A percentile compares a stretch with the other conserved stretches of the same genome.
phyloP scores from a whole-genome alignment of 2,888 invertebrate genomes.

The Pristionchus exspectatus region DNA sequence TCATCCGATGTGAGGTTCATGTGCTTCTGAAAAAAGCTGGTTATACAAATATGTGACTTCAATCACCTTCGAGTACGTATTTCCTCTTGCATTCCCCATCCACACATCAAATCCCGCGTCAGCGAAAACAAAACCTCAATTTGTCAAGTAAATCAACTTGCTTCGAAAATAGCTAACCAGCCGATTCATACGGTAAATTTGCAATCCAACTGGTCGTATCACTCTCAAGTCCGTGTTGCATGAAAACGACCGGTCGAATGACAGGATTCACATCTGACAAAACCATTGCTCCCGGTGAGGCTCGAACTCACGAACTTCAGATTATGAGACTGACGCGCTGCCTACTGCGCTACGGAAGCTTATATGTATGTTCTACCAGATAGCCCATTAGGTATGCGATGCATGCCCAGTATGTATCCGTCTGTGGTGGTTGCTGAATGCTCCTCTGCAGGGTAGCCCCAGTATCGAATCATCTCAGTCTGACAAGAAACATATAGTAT shows the following conservation, averaged over 20 bases:
- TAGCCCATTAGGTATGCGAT: conserved; percentile 19
- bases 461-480: conserved; percentile 20
- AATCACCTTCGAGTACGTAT: conserved; percentile 84
- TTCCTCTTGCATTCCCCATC: conserved; percentile 90
- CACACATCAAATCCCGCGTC: conserved; percentile 85
- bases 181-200: conserved; percentile 68
- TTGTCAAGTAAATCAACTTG: neutral
- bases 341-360: conserved; percentile 84
- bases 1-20: conserved; percentile 59
- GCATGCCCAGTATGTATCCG: conserved; percentile 28
- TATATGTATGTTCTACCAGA: conserved; percentile 56
- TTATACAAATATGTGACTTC: too few relatives aligned
- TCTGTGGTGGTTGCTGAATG: conserved; percentile 15
- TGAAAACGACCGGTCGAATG: conserved; percentile 80
- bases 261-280: conserved; percentile 40
- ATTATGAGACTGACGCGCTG: conserved; percentile 93
- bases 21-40: conserved; percentile 50
- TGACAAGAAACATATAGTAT: neutral
- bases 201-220: conserved; percentile 67
- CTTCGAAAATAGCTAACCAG: neutral
- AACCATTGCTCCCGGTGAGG: conserved; percentile 84
- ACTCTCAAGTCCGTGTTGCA: conserved; percentile 87
- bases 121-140: conserved; percentile 73
- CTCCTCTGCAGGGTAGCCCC: conserved; percentile 23
- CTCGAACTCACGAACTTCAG: conserved; percentile 96